Evolutionary conservation across 2,113 vertebrate genomes (phyloP).

Genomic region (Columbina picui): DNA sequence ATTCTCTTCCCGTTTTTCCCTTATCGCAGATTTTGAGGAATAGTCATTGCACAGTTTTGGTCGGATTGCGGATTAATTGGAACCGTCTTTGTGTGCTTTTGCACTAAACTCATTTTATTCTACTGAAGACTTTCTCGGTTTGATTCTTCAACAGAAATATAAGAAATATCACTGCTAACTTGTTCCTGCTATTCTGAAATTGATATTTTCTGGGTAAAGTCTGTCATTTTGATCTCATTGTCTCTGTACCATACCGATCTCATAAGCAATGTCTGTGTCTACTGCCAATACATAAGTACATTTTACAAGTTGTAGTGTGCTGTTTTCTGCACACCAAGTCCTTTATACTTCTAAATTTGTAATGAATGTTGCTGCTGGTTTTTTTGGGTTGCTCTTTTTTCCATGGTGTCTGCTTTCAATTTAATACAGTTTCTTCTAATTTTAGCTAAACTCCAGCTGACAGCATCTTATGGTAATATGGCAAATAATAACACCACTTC

Average conservation of each 20-base stretch:
- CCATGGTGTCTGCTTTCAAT: not conserved
- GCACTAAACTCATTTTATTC: not conserved
- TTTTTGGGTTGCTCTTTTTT: not conserved
- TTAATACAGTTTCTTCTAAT: not conserved
- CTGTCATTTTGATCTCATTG: not conserved
- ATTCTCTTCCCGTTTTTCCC: not conserved
- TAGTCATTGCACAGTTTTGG: not conserved
- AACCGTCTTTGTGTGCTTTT: rapidly evolving
- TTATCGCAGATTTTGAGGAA: not conserved
- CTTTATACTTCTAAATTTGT: not conserved
- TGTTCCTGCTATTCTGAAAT: not conserved
- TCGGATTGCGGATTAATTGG: not conserved
- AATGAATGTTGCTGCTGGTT: not conserved
- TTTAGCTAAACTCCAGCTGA: not conserved
- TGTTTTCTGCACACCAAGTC: not conserved
- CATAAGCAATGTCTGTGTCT: rapidly evolving
- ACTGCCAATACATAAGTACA: rapidly evolving
- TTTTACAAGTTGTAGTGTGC: not conserved
- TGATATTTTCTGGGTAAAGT: not conserved
- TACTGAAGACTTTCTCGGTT: not conserved
- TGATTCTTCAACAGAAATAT: not conserved
- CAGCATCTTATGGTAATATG: not conserved
- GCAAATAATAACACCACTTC: not conserved
- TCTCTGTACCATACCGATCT: rapidly evolving
- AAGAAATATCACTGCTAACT: not conserved